Conservation (phyloP, 1,140 invertebrate species). For the Drosophila auraria region DNA sequence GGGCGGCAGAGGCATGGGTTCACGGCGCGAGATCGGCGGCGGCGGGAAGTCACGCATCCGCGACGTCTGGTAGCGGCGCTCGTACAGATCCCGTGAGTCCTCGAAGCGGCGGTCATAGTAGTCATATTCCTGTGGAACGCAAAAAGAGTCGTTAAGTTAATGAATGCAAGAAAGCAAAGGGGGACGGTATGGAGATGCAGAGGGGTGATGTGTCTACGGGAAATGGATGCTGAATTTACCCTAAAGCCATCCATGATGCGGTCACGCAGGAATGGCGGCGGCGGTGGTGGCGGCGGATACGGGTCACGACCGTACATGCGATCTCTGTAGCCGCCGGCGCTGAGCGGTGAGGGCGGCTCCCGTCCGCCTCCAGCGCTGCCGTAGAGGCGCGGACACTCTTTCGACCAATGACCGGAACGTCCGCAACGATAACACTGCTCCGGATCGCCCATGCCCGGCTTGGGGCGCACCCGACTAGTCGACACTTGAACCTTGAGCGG, state of each 20-base stretch:
- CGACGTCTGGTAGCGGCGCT: conserved; percentile 90
- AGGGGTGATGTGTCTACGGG: conserved; percentile 41
- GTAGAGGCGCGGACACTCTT: conserved; percentile 94
- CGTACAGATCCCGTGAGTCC: conserved; percentile 91
- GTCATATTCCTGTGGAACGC: conserved; percentile 89
- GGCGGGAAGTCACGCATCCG: conserved; percentile 88
- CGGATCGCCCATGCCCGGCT: conserved; percentile 97
- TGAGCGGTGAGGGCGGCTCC: conserved; percentile 74
- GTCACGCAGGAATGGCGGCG: conserved; percentile 93
- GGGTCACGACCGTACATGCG: conserved; percentile 93
- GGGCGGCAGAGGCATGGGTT: conserved; percentile 84
- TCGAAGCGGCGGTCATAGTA: conserved; percentile 93
- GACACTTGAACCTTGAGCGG: conserved; percentile 96
- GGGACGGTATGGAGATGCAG: not conserved
- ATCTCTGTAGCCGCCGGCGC: conserved; percentile 88
- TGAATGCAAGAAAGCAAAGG: too few relatives aligned
- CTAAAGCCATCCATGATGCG: conserved; percentile 94
- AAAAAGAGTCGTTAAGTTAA: not conserved
- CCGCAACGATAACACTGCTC: conserved; percentile 97
- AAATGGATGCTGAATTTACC: conserved; percentile 86
- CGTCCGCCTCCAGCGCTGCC: conserved; percentile 88
- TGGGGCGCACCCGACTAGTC: conserved; percentile 95
- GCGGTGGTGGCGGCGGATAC: conserved; percentile 93
- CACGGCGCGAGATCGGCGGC: conserved; percentile 86
- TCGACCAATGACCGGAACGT: conserved; percentile 96